Conservation (phyloP, 2,113 vertebrate species). For the Pao palembangensis region DNA sequence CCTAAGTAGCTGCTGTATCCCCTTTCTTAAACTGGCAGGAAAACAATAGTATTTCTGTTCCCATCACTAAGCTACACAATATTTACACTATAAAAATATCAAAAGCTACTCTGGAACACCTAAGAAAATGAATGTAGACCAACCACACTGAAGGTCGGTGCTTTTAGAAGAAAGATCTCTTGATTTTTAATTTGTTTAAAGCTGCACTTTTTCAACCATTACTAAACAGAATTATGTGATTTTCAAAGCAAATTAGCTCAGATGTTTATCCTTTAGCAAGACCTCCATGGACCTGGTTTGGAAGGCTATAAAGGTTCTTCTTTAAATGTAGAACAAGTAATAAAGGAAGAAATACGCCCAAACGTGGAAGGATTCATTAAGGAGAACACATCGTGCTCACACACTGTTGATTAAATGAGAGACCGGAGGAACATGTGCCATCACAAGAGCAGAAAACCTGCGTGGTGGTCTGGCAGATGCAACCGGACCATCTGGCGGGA, state of each 20-base stretch:
- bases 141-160: neutral
- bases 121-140: neutral
- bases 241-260: neutral
- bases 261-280: no score
- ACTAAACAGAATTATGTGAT: neutral
- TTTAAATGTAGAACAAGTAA: neutral
- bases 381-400: constrained; percentile 8
- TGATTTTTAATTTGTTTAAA: no score
- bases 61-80: neutral
- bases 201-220: neutral
- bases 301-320: neutral
- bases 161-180: neutral
- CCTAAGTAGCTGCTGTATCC: constrained; percentile 2
- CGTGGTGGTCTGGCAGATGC: constrained; percentile 40
- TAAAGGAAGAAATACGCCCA: constrained; percentile 22
- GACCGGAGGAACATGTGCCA: constrained; percentile 32
- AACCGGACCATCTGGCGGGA: constrained; percentile 42
- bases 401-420: constrained; percentile 28
- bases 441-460: constrained; percentile 27
- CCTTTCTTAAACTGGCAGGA: constrained; percentile 14
- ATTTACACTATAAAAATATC: constrained; percentile 10
- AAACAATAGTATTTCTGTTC: constrained; percentile 13
- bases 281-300: neutral
- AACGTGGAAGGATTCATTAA: constrained; percentile 48
- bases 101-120: neutral